Base-by-base conservation (phyloP, 1,140 invertebrate species). In the Drosophila nigromelanica region DNA sequence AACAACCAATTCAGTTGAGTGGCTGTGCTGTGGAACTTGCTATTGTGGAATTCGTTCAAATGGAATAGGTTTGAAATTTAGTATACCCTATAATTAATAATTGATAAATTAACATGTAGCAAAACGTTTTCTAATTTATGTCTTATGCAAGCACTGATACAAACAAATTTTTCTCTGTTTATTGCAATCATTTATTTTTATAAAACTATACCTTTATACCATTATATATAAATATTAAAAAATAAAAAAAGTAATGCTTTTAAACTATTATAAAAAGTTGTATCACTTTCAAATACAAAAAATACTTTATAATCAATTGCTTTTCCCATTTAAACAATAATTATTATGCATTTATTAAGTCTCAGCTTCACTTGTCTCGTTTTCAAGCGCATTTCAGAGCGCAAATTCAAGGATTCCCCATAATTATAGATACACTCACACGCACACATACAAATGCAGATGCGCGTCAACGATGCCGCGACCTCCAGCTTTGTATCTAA, bases 401-500 rank as follows among this genome's bases (percentile, higher is more conserved):
- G 14, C 6, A 15, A 45, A 35, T 21, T 47, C 58, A 60, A 60
- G 58, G 58, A 60, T 60, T 60, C 27, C 40, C 40, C 55, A 43
- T 43, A 56, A 27, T 43, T 14, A 43, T 30, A 6, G 39, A n/a
- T 24, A 50, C 21, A 48, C 12, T 18, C 55, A 33, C 27, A 58
- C 14, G 27, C 21, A 12, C 40, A 33, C 40, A 30, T 7, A 45
- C 40, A 15, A 15, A 14, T 48, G 43, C 6, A 40, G 10, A 45
- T 58, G 21, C 18, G 8, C 45, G 37, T 40, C 24, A 67, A 47
- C 55, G 55, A 67, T 58, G 33, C 14, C 24, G 37, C 58, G 50
- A 52, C 70, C 63, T 54, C 35, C 48, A 73, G 51, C 7, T 61
- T 73, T 61, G 24, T 15, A 27, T 12, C 63, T 73, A 73, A 73